Evolutionary conservation across 1,140 invertebrate genomes (phyloP).

Genomic region (Papilio polytes): DNA sequence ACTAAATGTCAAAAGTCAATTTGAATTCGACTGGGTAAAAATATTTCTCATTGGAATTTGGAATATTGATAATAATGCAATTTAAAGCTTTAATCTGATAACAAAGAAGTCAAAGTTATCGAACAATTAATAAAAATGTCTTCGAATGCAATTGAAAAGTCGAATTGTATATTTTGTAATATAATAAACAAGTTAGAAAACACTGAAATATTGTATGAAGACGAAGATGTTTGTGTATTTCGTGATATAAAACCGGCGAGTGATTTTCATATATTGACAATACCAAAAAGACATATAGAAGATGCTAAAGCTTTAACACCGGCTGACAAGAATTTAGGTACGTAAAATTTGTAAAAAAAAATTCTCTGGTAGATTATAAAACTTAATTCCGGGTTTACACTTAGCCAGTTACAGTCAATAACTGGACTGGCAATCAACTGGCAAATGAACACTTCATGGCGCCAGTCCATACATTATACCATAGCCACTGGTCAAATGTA

Average conservation of each 20-base stretch:
- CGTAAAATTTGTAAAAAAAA: conserved; percentile 54
- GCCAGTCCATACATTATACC: too few species aligned
- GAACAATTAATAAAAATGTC: conserved; percentile 45
- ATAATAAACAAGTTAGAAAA: conserved; percentile 85
- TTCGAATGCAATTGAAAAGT: conserved; percentile 48
- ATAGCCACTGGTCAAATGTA: too few species aligned
- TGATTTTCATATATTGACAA: conserved; percentile 91
- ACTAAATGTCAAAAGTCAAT: not conserved
- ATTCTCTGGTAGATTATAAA: too few species aligned
- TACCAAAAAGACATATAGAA: conserved; percentile 91
- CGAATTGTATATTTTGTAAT: conserved; percentile 89
- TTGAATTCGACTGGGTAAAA: not conserved
- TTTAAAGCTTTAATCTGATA: not conserved
- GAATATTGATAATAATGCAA: not conserved
- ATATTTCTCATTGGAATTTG: not conserved
- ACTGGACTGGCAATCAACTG: too few species aligned
- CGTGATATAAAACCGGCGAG: conserved; percentile 93
- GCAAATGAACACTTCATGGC: too few species aligned
- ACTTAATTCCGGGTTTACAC: too few species aligned
- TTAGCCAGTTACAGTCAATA: too few species aligned
- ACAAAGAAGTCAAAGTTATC: not conserved
- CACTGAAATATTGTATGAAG: conserved; percentile 87
- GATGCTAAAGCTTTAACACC: conserved; percentile 88
- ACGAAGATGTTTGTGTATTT: conserved; percentile 91
- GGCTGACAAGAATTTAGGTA: conserved; percentile 88